These are phyloP conservation scores for Cranoglanis bouderius DNA, from an alignment of 2,113 vertebrate species.

Conservation along the genomic window DNA sequence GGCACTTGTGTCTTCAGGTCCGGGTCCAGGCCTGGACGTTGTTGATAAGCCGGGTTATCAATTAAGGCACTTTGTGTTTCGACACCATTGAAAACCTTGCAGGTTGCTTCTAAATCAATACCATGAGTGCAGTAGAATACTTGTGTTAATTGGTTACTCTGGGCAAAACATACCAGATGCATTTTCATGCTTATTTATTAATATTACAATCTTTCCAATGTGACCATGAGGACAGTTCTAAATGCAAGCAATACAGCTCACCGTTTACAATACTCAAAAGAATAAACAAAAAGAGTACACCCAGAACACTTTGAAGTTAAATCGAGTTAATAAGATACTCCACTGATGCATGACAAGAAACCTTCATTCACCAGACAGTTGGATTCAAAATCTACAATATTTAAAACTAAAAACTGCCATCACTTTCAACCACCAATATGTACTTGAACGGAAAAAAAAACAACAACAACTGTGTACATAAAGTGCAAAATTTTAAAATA, in stretches of 20 bases:
- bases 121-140: background rate
- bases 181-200: conserved; percentile 18
- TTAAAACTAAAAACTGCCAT: background rate
- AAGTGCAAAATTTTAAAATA: background rate
- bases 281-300: background rate
- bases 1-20: conserved; percentile 46
- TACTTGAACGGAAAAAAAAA: conserved; percentile 1
- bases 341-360: background rate
- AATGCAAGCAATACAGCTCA: conserved; percentile 40
- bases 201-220: background rate
- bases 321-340: background rate
- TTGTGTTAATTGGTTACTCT: background rate
- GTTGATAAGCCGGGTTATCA: conserved; percentile 50
- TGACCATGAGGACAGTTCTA: conserved; percentile 36
- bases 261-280: conserved; percentile 23
- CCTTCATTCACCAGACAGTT: background rate
- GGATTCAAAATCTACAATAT: conserved; percentile 8
- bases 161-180: background rate
- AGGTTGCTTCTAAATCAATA: conserved; percentile 21
- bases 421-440: background rate
- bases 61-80: conserved; percentile 70
- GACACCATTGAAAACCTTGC: conserved; percentile 33
- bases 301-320: conserved; percentile 19
- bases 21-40: conserved; percentile 12
- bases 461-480: background rate